A percentile compares a stretch with the other conserved stretches of the same genome.
These are phyloP conservation scores for Glossosoma conforme DNA, from an alignment of 1,140 invertebrate genomes.

Conservation along the genomic window DNA sequence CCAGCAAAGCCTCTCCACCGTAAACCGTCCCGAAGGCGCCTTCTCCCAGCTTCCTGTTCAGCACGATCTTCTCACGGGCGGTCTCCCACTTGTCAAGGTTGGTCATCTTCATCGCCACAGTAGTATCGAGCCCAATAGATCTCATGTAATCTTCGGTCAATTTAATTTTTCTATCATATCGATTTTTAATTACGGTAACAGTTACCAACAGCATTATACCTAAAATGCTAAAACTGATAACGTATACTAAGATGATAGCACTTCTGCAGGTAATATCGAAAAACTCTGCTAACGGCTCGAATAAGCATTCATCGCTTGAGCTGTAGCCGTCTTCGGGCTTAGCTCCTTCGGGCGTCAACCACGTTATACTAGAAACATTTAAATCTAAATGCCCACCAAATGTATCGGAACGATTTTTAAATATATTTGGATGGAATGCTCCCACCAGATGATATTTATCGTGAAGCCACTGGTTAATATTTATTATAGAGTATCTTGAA, in stretches of 20 bases:
- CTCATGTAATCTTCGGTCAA: conserved; percentile 68
- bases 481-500: conserved; percentile 63
- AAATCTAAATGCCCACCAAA: conserved; percentile 49
- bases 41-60: conserved; percentile 83
- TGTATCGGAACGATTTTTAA: conserved; percentile 37
- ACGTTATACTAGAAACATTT: conserved; percentile 54
- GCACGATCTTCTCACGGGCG: conserved; percentile 74
- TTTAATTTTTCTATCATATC: conserved; percentile 68
- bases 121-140: conserved; percentile 62
- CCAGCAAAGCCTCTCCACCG: conserved; percentile 73
- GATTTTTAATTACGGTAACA: conserved; percentile 65
- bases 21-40: conserved; percentile 88
- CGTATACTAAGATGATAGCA: conserved; percentile 65
- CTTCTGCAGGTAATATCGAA: conserved; percentile 67
- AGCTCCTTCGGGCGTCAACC: conserved; percentile 55
- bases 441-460: conserved; percentile 55
- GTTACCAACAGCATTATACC: conserved; percentile 56
- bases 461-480: conserved; percentile 66
- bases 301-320: conserved; percentile 53
- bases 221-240: conserved; percentile 61
- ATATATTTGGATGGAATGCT: conserved; percentile 56
- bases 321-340: conserved; percentile 66
- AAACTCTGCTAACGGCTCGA: conserved; percentile 58
- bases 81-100: conserved; percentile 83
- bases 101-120: conserved; percentile 45